These are phyloP conservation scores for Euschistus heros DNA, from an alignment of 1,140 invertebrate genomes.

Conservation along the genomic window DNA sequence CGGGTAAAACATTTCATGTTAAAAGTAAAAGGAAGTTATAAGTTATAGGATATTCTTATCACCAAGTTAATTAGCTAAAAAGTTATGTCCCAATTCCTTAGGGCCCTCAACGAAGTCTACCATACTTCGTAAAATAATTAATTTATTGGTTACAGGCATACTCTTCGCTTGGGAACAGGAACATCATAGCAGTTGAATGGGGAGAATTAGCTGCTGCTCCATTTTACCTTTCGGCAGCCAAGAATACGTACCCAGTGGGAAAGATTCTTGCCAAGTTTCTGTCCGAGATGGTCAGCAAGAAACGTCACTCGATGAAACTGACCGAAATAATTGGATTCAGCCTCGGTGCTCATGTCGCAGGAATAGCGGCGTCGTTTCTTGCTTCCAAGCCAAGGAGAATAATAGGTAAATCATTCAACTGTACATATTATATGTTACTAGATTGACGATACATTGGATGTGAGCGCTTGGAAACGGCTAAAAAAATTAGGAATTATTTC, in stretches of 20 bases:
- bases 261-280: slow-evolving; percentile 27
- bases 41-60: too few species aligned
- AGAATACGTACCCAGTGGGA: slow-evolving; percentile 27
- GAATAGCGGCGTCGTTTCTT: slow-evolving; percentile 33
- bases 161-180: slow-evolving; percentile 42
- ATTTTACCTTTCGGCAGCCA: slow-evolving; percentile 31
- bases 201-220: slow-evolving; percentile 38
- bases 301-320: slow-evolving; percentile 24
- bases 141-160: slow-evolving; percentile 33
- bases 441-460: too few species aligned
- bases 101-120: not conserved
- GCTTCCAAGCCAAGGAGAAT: slow-evolving; percentile 32
- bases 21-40: too few species aligned
- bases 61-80: slow-evolving; percentile 8
- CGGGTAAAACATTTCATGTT: too few species aligned
- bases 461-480: too few species aligned
- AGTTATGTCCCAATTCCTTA: not conserved
- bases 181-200: slow-evolving; percentile 57
- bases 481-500: too few species aligned
- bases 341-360: slow-evolving; percentile 33
- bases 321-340: slow-evolving; percentile 34
- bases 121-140: not conserved
- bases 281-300: slow-evolving; percentile 26
- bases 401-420: slow-evolving; percentile 6
- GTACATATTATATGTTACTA: too few species aligned